Conservation (phyloP, 2,888 invertebrate species). For the Atethmia centrago region DNA sequence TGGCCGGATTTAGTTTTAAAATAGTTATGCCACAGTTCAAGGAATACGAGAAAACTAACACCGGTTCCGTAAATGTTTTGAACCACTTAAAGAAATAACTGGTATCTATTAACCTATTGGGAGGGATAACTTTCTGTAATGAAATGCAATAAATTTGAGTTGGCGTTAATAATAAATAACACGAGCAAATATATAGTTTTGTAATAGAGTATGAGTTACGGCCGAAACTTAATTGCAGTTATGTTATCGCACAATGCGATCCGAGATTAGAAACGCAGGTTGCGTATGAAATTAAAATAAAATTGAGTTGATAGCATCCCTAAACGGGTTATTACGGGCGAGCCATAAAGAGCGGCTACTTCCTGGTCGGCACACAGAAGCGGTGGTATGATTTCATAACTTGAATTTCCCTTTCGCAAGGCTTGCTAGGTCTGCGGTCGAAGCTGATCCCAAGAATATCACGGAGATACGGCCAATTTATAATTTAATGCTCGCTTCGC, state of each 20-base stretch:
- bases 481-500: slow-evolving; percentile 68
- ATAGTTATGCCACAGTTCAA: slow-evolving; percentile 56
- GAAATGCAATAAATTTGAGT: slow-evolving; percentile 41
- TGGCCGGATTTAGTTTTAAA: slow-evolving; percentile 59
- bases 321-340: slow-evolving; percentile 79
- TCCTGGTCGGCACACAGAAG: slow-evolving; percentile 81
- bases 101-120: slow-evolving; percentile 47
- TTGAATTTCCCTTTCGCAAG: slow-evolving; percentile 86
- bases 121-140: slow-evolving; percentile 46
- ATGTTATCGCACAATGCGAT: slow-evolving; percentile 61
- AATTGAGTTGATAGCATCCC: slow-evolving; percentile 76
- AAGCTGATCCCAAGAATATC: slow-evolving; percentile 70
- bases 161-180: slow-evolving; percentile 43
- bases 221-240: slow-evolving; percentile 30
- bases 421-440: slow-evolving; percentile 70
- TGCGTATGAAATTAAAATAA: slow-evolving; percentile 75
- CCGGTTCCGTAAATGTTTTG: slow-evolving; percentile 40
- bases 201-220: slow-evolving; percentile 48
- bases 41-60: slow-evolving; percentile 52
- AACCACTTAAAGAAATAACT: slow-evolving; percentile 54
- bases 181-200: slow-evolving; percentile 40
- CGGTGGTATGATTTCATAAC: slow-evolving; percentile 85
- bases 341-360: slow-evolving; percentile 77
- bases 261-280: slow-evolving; percentile 52
- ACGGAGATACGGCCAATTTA: slow-evolving; percentile 70